Percentiles rank a stretch among this genome's conserved stretches.
phyloP scores from a whole-genome alignment of 1,140 invertebrate genomes.

The Radopholus similis region DNA sequence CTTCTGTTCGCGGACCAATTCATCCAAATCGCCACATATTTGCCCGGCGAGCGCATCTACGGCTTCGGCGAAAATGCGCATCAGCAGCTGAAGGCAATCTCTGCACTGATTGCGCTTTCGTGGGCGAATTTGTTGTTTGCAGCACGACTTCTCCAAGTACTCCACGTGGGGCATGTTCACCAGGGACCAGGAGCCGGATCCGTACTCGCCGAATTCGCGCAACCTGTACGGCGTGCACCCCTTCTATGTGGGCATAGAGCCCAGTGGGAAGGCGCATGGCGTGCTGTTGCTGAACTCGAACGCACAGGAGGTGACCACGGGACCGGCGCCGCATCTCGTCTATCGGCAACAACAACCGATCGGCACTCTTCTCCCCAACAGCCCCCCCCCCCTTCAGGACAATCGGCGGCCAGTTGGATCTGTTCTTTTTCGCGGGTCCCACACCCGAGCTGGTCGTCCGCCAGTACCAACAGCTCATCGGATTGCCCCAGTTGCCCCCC shows the following conservation, averaged over 20 bases:
- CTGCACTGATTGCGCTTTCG: too few relatives aligned
- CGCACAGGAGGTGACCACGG: slow-evolving; percentile 61
- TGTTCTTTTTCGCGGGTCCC: slow-evolving; percentile 64
- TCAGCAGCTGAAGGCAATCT: slow-evolving; percentile 44
- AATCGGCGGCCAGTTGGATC: slow-evolving; percentile 61
- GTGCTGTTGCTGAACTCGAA: slow-evolving; percentile 64
- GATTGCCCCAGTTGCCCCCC: slow-evolving; percentile 61
- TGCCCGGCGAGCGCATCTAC: slow-evolving; percentile 75
- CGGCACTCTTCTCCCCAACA: background rate
- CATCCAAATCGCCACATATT: slow-evolving; percentile 72
- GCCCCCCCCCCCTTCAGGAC: slow-evolving; percentile 21
- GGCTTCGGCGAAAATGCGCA: slow-evolving; percentile 75
- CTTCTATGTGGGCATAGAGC: slow-evolving; percentile 65
- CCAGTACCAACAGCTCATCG: slow-evolving; percentile 64
- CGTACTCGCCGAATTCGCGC: slow-evolving; percentile 29
- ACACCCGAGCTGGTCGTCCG: slow-evolving; percentile 62
- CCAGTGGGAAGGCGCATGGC: slow-evolving; percentile 63
- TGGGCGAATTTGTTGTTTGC: slow-evolving; percentile 23
- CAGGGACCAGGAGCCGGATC: slow-evolving; percentile 62
- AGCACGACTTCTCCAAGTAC: slow-evolving; percentile 59
- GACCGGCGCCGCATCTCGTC: slow-evolving; percentile 54
- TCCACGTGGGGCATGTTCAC: slow-evolving; percentile 62
- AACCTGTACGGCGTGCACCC: slow-evolving; percentile 64
- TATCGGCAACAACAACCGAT: slow-evolving; percentile 22
- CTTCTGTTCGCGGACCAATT: slow-evolving; percentile 74